Percentiles rank a stretch among this genome's conserved stretches.
phyloP scores from a whole-genome alignment of 2,888 invertebrate species.

The Hoplodrina ambigua region DNA sequence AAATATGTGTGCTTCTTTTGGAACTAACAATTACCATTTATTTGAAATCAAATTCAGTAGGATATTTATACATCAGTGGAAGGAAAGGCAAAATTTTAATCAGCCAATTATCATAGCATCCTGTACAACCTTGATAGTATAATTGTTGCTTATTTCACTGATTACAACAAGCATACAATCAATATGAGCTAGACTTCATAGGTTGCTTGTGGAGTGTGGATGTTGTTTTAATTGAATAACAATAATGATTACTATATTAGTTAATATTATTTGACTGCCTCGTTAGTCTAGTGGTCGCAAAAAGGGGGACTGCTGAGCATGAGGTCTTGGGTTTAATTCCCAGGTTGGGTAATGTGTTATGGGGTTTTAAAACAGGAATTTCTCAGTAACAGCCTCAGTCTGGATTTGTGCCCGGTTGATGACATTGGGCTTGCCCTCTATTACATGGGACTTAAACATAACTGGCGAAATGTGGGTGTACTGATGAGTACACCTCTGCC shows the following conservation, averaged over 20 bases:
- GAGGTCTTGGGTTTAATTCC: no score
- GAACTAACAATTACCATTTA: constrained; percentile 36
- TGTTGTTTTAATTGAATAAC: constrained; percentile 16
- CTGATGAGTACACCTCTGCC: no score
- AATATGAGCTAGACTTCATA: constrained; percentile 37
- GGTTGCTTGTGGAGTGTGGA: not conserved
- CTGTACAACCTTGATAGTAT: constrained; percentile 63
- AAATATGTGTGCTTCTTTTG: constrained; percentile 21
- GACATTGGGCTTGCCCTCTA: no score
- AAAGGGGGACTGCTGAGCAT: no score
- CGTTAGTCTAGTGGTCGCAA: no score
- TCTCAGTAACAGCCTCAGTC: no score
- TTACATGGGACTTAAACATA: no score
- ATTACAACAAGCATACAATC: constrained; percentile 36
- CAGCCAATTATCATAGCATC: constrained; percentile 64
- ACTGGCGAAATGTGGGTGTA: no score
- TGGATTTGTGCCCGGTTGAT: no score
- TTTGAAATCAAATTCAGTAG: constrained; percentile 49
- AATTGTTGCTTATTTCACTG: constrained; percentile 52
- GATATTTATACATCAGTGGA: constrained; percentile 59
- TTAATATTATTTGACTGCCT: no score
- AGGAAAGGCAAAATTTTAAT: constrained; percentile 63
- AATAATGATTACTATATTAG: not conserved
- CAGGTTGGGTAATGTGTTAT: no score
- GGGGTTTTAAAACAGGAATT: no score